These are phyloP conservation scores for Podotricha telesiphe DNA, from an alignment of 2,888 invertebrate genomes.

Conservation along the genomic window DNA sequence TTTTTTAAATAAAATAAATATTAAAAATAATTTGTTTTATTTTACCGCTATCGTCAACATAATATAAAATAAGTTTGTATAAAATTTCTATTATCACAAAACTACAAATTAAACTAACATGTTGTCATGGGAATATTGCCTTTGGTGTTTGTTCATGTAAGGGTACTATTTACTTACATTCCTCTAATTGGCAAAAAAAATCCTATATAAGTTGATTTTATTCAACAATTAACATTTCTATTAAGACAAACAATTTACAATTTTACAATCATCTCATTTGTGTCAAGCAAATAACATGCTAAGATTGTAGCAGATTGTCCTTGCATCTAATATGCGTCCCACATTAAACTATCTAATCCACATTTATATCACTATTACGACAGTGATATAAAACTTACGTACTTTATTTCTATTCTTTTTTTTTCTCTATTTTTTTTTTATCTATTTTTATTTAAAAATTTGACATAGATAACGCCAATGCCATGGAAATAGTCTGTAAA, in stretches of 20 bases:
- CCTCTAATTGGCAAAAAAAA: too few species aligned
- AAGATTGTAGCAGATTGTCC: background rate
- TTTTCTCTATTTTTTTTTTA: too few species aligned
- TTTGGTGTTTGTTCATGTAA: background rate
- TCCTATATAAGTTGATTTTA: too few species aligned
- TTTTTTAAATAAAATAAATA: constrained; percentile 42
- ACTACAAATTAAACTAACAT: background rate
- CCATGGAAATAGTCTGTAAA: background rate
- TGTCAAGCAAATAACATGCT: background rate
- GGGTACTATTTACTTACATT: background rate
- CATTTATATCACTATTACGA: background rate
- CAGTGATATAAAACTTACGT: background rate
- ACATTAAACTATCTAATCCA: constrained; percentile 1
- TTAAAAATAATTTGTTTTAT: constrained; percentile 14
- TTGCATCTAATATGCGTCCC: background rate
- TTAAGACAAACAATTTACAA: too few species aligned
- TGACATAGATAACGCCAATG: background rate
- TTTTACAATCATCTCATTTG: background rate
- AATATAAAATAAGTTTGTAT: background rate
- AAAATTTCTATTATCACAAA: background rate
- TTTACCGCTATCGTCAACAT: background rate
- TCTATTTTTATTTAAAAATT: too few species aligned
- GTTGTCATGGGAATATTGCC: constrained; percentile 7
- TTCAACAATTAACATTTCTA: too few species aligned
- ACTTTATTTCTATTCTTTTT: too few species aligned